Conservation (phyloP, 30 jellyfish, hydroid and myxozoan genomes). For the Hydractinia symbiolongicarpus region DNA sequence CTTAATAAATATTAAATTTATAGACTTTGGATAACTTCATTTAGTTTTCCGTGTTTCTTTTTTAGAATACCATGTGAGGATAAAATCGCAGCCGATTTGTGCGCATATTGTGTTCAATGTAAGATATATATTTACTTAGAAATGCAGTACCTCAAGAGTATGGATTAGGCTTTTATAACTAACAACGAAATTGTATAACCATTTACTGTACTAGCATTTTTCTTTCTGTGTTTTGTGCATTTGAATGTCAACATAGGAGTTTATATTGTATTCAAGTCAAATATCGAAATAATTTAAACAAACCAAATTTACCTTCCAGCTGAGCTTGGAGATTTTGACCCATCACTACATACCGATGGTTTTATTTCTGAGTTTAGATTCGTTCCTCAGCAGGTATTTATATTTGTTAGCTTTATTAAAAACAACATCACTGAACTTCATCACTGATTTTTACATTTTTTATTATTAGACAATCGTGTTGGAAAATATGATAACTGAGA, state of each 20-base stretch:
- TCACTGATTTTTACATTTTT: neutral
- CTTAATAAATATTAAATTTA: no score
- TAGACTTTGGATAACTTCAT: no score
- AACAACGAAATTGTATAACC: neutral
- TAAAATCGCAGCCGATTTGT: slow-evolving; percentile 86
- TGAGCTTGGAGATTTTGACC: slow-evolving; percentile 95
- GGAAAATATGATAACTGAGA: no score
- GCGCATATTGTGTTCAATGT: slow-evolving; percentile 96
- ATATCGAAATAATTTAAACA: no score
- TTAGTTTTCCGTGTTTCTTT: neutral
- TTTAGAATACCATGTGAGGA: slow-evolving; percentile 75
- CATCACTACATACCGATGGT: slow-evolving; percentile 66
- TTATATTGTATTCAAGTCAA: no score
- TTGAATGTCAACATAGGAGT: no score
- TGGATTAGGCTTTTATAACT: no score
- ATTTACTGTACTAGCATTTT: no score
- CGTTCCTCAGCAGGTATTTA: slow-evolving; percentile 81
- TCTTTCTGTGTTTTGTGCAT: no score
- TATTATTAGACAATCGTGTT: no score
- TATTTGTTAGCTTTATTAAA: neutral
- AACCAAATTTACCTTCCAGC: slow-evolving; percentile 36
- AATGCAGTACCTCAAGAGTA: neutral
- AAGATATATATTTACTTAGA: slow-evolving; percentile 5
- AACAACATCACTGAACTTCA: neutral
- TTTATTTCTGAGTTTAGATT: slow-evolving; percentile 89